phyloP scores from a whole-genome alignment of 2,797 vertebrate genomes.

The Sparus aurata region DNA sequence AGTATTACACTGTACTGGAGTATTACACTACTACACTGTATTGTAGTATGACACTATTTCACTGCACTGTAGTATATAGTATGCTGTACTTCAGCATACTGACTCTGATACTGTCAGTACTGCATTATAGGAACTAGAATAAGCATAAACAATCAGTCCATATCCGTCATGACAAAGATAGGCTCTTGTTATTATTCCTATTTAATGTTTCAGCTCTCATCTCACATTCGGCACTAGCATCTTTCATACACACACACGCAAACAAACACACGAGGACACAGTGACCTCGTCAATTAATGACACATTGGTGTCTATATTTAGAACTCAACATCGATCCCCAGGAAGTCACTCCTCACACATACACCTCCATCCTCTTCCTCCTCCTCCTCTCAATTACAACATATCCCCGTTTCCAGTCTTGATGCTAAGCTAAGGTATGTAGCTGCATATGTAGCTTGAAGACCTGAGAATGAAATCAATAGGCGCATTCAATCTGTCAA shows the following conservation, averaged over 20 bases:
- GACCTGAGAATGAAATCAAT: no score
- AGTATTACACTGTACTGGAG: background rate
- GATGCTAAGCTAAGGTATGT: no score
- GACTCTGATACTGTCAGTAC: background rate
- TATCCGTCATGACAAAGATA: background rate
- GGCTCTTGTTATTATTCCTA: no score
- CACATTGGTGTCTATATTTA: constrained; percentile 44
- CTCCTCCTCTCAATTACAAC: constrained; percentile 1
- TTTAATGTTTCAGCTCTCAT: no score
- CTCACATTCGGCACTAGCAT: no score
- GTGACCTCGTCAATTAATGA: constrained; percentile 58
- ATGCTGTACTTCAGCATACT: background rate
- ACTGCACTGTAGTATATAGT: background rate
- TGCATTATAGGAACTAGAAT: background rate
- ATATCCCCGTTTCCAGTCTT: background rate
- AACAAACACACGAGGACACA: constrained; percentile 37
- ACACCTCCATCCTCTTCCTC: background rate
- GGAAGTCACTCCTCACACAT: constrained; percentile 17
- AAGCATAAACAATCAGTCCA: background rate
- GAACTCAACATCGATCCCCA: constrained; percentile 26
- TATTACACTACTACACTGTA: no score
- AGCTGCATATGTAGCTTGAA: no score
- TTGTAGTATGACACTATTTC: no score
- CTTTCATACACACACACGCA: background rate
- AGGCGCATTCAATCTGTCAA: no score